Base-by-base conservation (phyloP, 2,113 vertebrate species). In the Oncorhynchus tshawytscha region DNA sequence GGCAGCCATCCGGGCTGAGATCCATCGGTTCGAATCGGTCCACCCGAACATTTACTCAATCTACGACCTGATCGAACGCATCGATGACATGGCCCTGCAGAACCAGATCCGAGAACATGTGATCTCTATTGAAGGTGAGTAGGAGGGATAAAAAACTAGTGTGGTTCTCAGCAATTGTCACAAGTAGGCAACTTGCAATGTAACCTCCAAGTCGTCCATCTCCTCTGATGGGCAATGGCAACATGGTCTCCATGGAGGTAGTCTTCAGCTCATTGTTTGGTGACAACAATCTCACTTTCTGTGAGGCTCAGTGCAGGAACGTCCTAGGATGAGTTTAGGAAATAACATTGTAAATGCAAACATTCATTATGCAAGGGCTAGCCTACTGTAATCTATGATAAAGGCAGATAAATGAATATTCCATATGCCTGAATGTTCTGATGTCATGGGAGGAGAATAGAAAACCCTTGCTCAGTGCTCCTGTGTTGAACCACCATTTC, bases 31-130 rank as follows among this genome's bases (percentile, higher is more conserved):
- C 89, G 96, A 98, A 91, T 97, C 96, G 0, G 96, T 98, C 84
- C 96, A 97, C 88, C 96, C 96, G 81, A 98, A 98, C 90, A 98
- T 98, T 86, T 98, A 98, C 93, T 95, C 96, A 76, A 97, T 98
- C 91, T 98, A 98, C 94, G 96, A 98, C 90, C 92, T 98, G 87
- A 93, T 98, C 89, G 96, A 98, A 89, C 95, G 96, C 86, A 95
- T 98, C 78, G 96, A 98, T 79, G 96, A 98, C 92, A 90, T 96
- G 89, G 95, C 94, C 73, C 94, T 98, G 88, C 96, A 98, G 93
- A 96, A 95, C 91, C 96, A 98, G 93, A 97, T 98, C 93, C 94
- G 96, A 77, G 96, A 98, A 93, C 96, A 98, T 85, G 96, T 98
- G 85, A 98, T 98, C 93, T 95, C 96, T 85, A 98, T 97, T 84